Conservation (phyloP, 1,140 invertebrate species). For the Drosophila novamexicana region DNA sequence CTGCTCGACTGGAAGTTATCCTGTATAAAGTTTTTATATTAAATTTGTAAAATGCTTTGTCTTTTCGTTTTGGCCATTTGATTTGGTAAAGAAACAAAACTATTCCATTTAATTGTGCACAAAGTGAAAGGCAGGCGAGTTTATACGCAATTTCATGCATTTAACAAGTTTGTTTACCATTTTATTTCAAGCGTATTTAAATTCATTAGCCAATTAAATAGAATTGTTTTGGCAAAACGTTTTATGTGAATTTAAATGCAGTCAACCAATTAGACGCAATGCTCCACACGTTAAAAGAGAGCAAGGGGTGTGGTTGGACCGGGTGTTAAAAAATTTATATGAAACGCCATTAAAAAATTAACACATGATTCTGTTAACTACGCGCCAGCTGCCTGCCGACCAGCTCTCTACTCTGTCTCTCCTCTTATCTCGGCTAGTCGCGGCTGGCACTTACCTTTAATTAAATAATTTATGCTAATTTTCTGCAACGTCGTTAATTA, state of each 20-base stretch:
- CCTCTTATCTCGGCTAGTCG: slow-evolving; percentile 6
- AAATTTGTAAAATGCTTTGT: no score
- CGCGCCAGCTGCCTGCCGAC: slow-evolving; percentile 8
- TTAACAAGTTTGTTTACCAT: slow-evolving; percentile 21
- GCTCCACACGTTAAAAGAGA: slow-evolving; percentile 1
- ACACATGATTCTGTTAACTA: slow-evolving; percentile 63
- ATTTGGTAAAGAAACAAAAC: slow-evolving; percentile 3
- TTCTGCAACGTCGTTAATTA: slow-evolving; percentile 71
- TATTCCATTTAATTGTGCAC: slow-evolving; percentile 19
- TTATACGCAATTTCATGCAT: slow-evolving; percentile 12
- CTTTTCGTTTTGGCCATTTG: no score
- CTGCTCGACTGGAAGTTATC: neutral
- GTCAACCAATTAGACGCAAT: slow-evolving; percentile 32
- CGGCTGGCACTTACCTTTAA: slow-evolving; percentile 69
- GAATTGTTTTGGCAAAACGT: slow-evolving; percentile 28
- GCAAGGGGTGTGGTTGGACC: neutral
- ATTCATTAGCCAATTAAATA: slow-evolving; percentile 26
- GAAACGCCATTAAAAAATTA: slow-evolving; percentile 76
- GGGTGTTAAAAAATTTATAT: slow-evolving; percentile 70
- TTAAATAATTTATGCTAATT: slow-evolving; percentile 83
- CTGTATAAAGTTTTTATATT: neutral
- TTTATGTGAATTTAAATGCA: slow-evolving; percentile 42
- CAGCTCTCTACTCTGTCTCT: neutral
- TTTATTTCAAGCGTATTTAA: slow-evolving; percentile 23
- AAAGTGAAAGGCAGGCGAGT: neutral